Evolutionary conservation across 2,797 vertebrate genomes (phyloP).

Genomic region (Sciaenops ocellatus): DNA sequence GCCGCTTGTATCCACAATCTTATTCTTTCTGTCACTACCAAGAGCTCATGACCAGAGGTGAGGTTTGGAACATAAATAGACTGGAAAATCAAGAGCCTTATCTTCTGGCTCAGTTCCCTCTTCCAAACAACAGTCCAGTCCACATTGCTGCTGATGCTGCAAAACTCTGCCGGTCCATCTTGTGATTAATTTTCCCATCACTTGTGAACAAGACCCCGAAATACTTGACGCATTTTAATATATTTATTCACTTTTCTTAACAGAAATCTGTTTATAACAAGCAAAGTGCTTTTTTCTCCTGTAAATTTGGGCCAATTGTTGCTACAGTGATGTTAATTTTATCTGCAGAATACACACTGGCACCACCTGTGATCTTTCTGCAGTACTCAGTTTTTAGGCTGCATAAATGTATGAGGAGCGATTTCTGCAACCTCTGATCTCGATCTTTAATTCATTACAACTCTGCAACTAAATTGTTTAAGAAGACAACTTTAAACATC

Average conservation of each 20-base stretch:
- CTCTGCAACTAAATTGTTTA: conserved; percentile 3
- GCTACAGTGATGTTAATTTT: background rate
- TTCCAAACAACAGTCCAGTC: too few relatives aligned
- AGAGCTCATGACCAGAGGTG: too few relatives aligned
- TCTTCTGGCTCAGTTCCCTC: too few relatives aligned
- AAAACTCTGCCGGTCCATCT: too few relatives aligned
- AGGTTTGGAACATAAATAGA: too few relatives aligned
- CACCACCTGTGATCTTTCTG: background rate
- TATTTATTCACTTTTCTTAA: background rate
- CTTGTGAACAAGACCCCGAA: too few relatives aligned
- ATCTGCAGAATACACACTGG: conserved; percentile 1
- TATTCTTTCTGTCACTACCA: too few relatives aligned
- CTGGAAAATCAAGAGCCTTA: too few relatives aligned
- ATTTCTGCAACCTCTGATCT: conserved; percentile 11
- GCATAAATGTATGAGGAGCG: conserved; percentile 29
- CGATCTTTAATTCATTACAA: conserved; percentile 2
- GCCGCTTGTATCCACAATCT: too few relatives aligned
- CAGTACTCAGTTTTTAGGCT: background rate
- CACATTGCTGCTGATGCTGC: too few relatives aligned
- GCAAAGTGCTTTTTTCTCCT: background rate
- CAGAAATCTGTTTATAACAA: background rate
- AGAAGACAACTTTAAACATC: background rate
- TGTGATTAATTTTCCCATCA: too few relatives aligned
- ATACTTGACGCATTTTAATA: background rate
- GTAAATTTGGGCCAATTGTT: background rate